Evolutionary conservation across 2,797 vertebrate species (phyloP).

Genomic region (Brachyrhaphis roseni): DNA sequence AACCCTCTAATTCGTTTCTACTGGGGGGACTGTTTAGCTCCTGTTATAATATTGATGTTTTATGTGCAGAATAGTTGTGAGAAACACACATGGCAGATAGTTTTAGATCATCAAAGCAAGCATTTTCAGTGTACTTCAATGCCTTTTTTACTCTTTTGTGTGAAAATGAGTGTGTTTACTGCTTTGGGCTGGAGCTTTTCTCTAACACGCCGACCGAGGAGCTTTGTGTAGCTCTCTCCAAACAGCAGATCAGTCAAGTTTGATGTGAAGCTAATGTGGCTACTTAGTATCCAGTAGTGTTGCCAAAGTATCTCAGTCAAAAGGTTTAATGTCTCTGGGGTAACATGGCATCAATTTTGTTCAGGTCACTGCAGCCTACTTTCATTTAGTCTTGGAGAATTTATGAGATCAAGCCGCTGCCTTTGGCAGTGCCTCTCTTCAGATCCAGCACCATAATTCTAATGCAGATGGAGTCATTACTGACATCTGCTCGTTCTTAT

Average conservation of each 20-base stretch:
- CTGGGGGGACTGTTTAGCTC: slow-evolving; percentile 31
- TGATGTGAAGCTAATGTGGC: slow-evolving; percentile 53
- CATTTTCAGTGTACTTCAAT: slow-evolving; percentile 37
- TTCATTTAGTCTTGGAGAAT: slow-evolving; percentile 50
- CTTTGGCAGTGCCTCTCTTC: slow-evolving; percentile 26
- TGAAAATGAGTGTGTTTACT: slow-evolving; percentile 4
- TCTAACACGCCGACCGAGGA: background rate
- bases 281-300: slow-evolving; percentile 43
- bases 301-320: slow-evolving; percentile 43
- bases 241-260: slow-evolving; percentile 39
- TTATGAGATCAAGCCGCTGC: slow-evolving; percentile 29
- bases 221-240: slow-evolving; percentile 17
- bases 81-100: slow-evolving; percentile 43
- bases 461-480: slow-evolving; percentile 30
- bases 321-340: slow-evolving; percentile 52
- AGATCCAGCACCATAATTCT: slow-evolving; percentile 36
- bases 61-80: slow-evolving; percentile 30
- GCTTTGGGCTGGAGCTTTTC: slow-evolving; percentile 18
- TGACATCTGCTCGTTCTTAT: slow-evolving; percentile 39
- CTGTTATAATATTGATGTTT: slow-evolving; percentile 43
- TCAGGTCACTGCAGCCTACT: slow-evolving; percentile 68
- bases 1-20: slow-evolving; percentile 39
- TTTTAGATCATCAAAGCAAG: slow-evolving; percentile 18
- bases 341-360: slow-evolving; percentile 57
- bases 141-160: slow-evolving; percentile 32